Evolutionary conservation across 2,797 vertebrate genomes (phyloP).

Genomic region (Neosalanx taihuensis): DNA sequence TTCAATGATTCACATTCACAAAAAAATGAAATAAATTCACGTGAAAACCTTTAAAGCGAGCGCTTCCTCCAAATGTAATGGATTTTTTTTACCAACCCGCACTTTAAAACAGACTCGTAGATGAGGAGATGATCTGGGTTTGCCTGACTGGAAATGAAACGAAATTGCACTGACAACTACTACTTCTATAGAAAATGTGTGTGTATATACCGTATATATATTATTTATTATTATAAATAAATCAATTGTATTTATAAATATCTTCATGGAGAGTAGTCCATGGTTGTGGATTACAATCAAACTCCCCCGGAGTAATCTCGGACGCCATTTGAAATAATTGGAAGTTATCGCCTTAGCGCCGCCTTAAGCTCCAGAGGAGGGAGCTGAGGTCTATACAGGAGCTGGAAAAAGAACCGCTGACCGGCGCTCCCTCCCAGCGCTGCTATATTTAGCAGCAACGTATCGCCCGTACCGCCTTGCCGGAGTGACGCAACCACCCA

Average conservation of each 20-base stretch:
- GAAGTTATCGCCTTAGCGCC: conserved; percentile 32
- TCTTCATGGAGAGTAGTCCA: not conserved
- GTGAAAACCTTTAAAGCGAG: no score
- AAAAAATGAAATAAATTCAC: no score
- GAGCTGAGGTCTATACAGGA: conserved; percentile 33
- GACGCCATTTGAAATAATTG: conserved; percentile 9
- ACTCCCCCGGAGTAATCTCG: not conserved
- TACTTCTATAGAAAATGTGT: not conserved
- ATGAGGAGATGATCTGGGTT: not conserved
- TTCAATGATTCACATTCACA: no score
- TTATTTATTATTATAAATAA: no score
- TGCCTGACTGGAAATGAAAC: not conserved
- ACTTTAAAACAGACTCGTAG: not conserved
- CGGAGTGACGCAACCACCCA: no score
- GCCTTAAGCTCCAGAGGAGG: conserved; percentile 37
- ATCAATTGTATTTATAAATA: not conserved
- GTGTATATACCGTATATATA: no score
- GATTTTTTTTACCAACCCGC: not conserved
- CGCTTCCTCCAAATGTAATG: not conserved
- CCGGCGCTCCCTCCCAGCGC: conserved; percentile 38
- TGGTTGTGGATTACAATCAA: not conserved
- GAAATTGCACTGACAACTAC: not conserved
- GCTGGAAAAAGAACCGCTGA: conserved; percentile 53
- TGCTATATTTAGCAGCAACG: conserved; percentile 44
- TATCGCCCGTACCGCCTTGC: not conserved